Base-by-base conservation (phyloP, 1,140 invertebrate genomes). In the Cydia pomonella region DNA sequence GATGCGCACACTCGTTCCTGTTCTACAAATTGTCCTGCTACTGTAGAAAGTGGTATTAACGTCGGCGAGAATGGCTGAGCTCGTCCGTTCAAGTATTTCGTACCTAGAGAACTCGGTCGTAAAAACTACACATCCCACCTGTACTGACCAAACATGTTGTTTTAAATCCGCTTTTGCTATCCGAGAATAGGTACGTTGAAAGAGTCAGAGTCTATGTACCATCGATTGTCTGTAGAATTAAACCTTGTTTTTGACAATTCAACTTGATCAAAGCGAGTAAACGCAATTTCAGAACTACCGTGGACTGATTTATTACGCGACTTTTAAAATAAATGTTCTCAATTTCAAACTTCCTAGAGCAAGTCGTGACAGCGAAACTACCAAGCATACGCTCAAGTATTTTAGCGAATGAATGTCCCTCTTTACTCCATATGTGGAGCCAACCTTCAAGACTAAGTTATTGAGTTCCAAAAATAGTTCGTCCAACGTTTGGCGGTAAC, bases 381-480 rank as follows among this genome's bases (percentile, higher is more conserved):
- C 25, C 63, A 27, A 66, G 63, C 27, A 66, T 29, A 0, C 27
- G 63, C 27, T 66, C 10, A 38, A 38, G 18, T 38, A 69, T 69
- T 18, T 69, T 69, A 69, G 18, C 29, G 64, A 38, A 38, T 41
- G 29, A 38, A 38, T 69, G 64, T 69, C 29, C 64, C 64, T 69
- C 64, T 69, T 69, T 69, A 12, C 64, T 69, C 64, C 64, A 38
- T 69, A 69, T 69, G 29, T 29, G n/a, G n/a, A 18, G 7, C 63
- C 75, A 84, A 75, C 79, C 80, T 84, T 80, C 79, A 78, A 77
- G 64, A 33, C 27, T 74, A 64, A 59, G 72, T 71, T 78, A 81
- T 82, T 82, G 75, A 80, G 75, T 77, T 59, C 80, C 86, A 80
- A 83, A 84, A 87, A 86, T 82, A 85, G 84, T 79, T 82, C 74